phyloP scores from a whole-genome alignment of 1,140 invertebrate species.

The Paraescarpia echinospica region DNA sequence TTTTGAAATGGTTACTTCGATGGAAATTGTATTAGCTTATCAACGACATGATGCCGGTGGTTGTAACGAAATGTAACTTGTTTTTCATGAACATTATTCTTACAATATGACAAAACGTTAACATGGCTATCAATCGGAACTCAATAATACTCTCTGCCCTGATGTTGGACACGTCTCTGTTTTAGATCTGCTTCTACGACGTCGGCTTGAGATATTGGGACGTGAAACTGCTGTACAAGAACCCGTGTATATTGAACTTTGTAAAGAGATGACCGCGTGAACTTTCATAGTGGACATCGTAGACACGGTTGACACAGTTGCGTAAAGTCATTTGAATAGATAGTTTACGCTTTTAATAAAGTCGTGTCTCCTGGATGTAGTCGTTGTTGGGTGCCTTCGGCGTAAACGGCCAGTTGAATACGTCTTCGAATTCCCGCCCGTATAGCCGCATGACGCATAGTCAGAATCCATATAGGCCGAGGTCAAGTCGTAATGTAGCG shows the following conservation, averaged over 20 bases:
- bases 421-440: no score
- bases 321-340: no score
- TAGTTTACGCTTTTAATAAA: background rate
- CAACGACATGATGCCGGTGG: no score
- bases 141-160: background rate
- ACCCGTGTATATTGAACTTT: background rate
- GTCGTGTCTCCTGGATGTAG: background rate
- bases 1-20: no score
- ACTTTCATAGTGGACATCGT: background rate
- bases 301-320: background rate
- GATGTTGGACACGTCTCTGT: background rate
- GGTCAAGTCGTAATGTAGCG: no score
- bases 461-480: no score
- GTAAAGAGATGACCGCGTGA: background rate
- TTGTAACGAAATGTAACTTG: no score
- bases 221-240: background rate
- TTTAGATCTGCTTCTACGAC: background rate
- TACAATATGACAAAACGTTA: no score
- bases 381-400: background rate
- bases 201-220: background rate
- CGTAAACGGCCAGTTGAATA: no score
- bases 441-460: no score
- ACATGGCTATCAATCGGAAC: background rate
- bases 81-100: no score
- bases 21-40: no score